A percentile compares a stretch with the other conserved stretches of the same genome.
Evolutionary conservation across 2,113 vertebrate species (phyloP).

Genomic region (Canis aureus): DNA sequence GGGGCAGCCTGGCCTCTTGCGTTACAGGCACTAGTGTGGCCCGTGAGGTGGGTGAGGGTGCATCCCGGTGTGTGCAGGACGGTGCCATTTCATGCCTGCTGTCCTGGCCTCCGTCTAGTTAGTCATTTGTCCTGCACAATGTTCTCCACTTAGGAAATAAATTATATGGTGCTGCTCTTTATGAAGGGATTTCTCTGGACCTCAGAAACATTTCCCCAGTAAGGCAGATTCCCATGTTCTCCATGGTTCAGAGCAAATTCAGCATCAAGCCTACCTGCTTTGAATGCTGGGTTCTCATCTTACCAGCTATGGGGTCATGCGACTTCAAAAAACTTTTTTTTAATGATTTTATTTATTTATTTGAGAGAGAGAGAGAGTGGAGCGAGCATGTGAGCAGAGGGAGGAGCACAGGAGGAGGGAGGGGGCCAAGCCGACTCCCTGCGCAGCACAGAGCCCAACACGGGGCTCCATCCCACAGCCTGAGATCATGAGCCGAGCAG

Average conservation of each 20-base stretch:
- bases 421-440: background rate
- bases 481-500: background rate
- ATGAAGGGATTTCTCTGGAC: background rate
- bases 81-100: background rate
- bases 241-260: background rate
- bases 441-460: background rate
- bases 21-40: accelerated
- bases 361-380: background rate
- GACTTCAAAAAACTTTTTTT: background rate
- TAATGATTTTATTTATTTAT: background rate
- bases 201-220: background rate
- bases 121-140: background rate
- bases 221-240: background rate
- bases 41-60: accelerated
- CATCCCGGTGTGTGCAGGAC: background rate
- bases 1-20: background rate
- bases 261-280: background rate
- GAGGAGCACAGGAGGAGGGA: background rate
- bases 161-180: background rate
- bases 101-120: too few relatives aligned
- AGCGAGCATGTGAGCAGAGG: accelerated
- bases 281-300: background rate
- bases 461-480: background rate
- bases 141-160: background rate
- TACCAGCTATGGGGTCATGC: too few relatives aligned